These are phyloP conservation scores for Rhopalosiphum maidis DNA, from an alignment of 1,140 invertebrate genomes.

Conservation along the genomic window DNA sequence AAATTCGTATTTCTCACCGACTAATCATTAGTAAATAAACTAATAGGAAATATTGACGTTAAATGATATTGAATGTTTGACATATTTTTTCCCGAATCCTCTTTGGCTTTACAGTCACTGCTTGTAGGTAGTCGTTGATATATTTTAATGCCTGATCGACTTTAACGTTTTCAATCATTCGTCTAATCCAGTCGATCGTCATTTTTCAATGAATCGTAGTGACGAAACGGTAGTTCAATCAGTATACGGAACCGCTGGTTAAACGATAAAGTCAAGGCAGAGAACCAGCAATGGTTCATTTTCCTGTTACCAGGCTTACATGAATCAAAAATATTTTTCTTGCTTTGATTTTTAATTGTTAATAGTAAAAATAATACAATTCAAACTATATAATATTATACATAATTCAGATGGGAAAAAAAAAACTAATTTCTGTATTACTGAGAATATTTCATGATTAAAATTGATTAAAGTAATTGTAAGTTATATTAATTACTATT, in stretches of 20 bases:
- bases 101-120: background rate
- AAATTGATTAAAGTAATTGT: no score
- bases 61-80: conserved; percentile 37
- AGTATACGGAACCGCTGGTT: background rate
- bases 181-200: background rate
- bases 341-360: background rate
- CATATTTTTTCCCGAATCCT: background rate
- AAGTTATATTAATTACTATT: background rate
- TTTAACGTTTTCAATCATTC: conserved; percentile 38
- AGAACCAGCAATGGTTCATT: background rate
- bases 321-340: background rate
- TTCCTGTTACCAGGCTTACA: background rate
- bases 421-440: background rate
- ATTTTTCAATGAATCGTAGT: background rate
- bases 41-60: conserved; percentile 22
- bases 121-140: background rate
- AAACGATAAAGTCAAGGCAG: background rate
- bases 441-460: background rate
- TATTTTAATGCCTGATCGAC: conserved; percentile 38
- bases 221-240: conserved; percentile 15
- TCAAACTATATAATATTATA: background rate
- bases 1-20: background rate
- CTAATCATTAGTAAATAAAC: background rate
- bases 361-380: background rate
- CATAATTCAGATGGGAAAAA: background rate